Conservation (phyloP, 2,797 vertebrate genomes). For the Lacerta viridis region DNA sequence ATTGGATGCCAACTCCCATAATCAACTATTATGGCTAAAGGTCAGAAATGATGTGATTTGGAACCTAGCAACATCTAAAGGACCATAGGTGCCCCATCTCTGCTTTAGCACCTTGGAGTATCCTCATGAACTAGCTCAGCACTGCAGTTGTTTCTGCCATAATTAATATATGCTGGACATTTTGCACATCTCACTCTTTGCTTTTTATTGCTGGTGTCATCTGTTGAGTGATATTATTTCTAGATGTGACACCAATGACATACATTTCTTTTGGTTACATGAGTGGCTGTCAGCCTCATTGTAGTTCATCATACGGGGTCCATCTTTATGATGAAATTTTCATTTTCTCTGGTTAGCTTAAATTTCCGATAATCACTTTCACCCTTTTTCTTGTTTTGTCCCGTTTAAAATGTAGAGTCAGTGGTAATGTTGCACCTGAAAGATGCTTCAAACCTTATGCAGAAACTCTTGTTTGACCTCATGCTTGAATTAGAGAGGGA, state of each 20-base stretch:
- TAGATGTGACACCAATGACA: not conserved
- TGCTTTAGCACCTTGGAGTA: too few relatives aligned
- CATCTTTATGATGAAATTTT: not conserved
- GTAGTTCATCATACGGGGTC: not conserved
- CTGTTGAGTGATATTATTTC: not conserved
- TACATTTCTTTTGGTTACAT: not conserved
- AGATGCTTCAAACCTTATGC: not conserved
- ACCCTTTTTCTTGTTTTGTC: not conserved
- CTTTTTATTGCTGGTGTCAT: not conserved
- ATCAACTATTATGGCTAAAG: too few relatives aligned
- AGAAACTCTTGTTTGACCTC: not conserved
- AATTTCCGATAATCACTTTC: too few relatives aligned
- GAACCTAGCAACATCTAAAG: too few relatives aligned
- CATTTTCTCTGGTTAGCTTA: not conserved
- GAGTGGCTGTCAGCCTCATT: not conserved
- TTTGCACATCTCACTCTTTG: not conserved
- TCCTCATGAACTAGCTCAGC: too few relatives aligned
- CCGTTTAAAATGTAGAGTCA: not conserved
- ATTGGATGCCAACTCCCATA: too few relatives aligned
- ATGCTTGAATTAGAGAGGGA: too few relatives aligned
- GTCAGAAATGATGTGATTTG: too few relatives aligned
- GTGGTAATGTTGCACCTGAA: not conserved
- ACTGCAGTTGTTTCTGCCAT: not conserved
- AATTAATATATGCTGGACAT: not conserved
- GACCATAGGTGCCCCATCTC: too few relatives aligned